Evolutionary conservation across 2,113 vertebrate genomes (phyloP).

Genomic region (Xiphophorus hellerii): DNA sequence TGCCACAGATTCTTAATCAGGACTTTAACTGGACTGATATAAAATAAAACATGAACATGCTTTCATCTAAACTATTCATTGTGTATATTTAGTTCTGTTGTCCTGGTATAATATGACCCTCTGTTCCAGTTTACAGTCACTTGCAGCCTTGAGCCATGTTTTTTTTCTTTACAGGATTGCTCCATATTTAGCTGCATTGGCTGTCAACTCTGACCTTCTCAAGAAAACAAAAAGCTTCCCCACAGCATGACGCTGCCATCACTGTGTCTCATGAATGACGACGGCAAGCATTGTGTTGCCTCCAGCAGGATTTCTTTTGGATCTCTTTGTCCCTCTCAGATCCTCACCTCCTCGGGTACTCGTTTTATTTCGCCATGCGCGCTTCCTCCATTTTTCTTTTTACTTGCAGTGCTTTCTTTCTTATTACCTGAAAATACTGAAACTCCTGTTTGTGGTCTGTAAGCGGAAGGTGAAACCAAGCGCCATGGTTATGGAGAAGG

Average conservation of each 20-base stretch:
- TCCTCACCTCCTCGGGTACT: constrained; percentile 30
- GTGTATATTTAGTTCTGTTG: not conserved
- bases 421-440: constrained; percentile 1
- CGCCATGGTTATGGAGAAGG: constrained; percentile 59
- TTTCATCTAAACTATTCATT: not conserved
- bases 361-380: not conserved
- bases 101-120: not conserved
- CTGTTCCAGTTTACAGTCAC: not conserved
- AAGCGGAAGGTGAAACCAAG: constrained; percentile 63
- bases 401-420: constrained; percentile 24
- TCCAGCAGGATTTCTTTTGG: not conserved
- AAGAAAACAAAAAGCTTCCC: no score
- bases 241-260: not conserved
- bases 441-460: constrained; percentile 54
- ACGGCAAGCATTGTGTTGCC: not conserved
- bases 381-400: constrained; percentile 4
- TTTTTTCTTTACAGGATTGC: not conserved
- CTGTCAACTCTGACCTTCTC: not conserved
- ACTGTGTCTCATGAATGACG: not conserved
- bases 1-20: not conserved
- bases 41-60: not conserved
- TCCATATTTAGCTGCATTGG: not conserved
- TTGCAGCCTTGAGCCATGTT: not conserved
- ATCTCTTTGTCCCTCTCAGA: not conserved
- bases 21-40: not conserved